Evolutionary conservation across 1,140 invertebrate species (phyloP).

Genomic region (Drosophila novamexicana): DNA sequence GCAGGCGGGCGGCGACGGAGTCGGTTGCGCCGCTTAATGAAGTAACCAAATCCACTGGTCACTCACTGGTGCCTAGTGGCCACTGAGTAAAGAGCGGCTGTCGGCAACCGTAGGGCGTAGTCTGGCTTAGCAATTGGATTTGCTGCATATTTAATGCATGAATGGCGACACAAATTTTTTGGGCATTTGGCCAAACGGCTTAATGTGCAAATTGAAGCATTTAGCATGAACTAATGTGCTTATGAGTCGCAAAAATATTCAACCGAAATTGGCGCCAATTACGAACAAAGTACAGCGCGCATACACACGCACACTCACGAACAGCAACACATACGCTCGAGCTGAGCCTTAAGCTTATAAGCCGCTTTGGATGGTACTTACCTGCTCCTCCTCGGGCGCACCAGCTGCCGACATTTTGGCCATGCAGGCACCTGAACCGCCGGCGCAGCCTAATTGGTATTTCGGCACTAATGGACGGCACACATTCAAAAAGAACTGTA

Average conservation of each 20-base stretch:
- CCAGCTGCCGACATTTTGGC: conserved; percentile 72
- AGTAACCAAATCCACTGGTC: conserved; percentile 74
- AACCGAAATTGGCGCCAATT: conserved; percentile 40
- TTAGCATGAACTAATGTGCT: conserved; percentile 45
- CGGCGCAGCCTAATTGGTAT: conserved; percentile 84
- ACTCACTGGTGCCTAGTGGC: conserved; percentile 23
- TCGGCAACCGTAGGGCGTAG: conserved; percentile 16
- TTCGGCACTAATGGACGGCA: conserved; percentile 85
- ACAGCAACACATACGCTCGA: conserved; percentile 1
- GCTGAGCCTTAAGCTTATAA: conserved; percentile 24
- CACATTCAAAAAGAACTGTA: conserved; percentile 85
- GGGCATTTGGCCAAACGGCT: conserved; percentile 67
- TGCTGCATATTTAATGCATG: conserved; percentile 81
- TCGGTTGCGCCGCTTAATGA: conserved; percentile 55
- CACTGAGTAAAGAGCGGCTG: conserved; percentile 16
- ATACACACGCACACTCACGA: neutral
- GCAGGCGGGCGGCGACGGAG: conserved; percentile 39
- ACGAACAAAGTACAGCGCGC: conserved; percentile 12
- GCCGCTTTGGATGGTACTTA: conserved; percentile 75
- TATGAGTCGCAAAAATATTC: conserved; percentile 32
- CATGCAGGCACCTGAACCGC: conserved; percentile 85
- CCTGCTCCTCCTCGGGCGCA: conserved; percentile 84
- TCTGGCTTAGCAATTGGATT: conserved; percentile 74
- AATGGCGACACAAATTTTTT: conserved; percentile 67
- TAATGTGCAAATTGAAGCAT: conserved; percentile 66